These are phyloP conservation scores for Congeria kusceri DNA, from an alignment of 2,888 invertebrate species.

Conservation along the genomic window DNA sequence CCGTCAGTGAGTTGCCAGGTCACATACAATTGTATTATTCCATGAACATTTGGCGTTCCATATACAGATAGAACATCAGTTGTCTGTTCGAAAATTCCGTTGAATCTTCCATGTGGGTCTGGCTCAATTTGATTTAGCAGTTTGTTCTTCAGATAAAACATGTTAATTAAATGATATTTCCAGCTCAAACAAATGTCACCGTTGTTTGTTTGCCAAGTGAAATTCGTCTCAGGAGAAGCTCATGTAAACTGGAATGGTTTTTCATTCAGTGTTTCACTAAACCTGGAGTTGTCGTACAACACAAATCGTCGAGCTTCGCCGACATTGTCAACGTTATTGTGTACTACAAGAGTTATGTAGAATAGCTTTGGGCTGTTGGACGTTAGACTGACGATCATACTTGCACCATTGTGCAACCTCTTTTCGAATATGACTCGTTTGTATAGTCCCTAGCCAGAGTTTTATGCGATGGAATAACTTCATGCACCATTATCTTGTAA, in stretches of 20 bases:
- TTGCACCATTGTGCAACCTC: neutral
- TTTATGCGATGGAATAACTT: neutral
- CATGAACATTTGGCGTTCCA: conserved; percentile 57
- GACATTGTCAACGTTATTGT: conserved; percentile 60
- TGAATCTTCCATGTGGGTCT: conserved; percentile 21
- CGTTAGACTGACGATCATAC: conserved; percentile 6
- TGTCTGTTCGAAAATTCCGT: conserved; percentile 46
- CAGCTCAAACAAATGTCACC: conserved; percentile 54
- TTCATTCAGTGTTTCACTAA: conserved; percentile 4
- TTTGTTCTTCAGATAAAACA: conserved; percentile 19
- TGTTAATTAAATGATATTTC: conserved; percentile 60
- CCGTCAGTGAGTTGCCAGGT: neutral
- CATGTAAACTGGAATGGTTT: conserved; percentile 36
- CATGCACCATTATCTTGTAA: conserved; percentile 23
- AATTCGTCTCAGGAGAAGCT: conserved; percentile 42
- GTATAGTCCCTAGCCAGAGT: neutral
- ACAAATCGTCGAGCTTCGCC: conserved; percentile 57
- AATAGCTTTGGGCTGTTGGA: conserved; percentile 40
- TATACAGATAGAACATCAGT: conserved; percentile 34
- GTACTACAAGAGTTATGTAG: conserved; percentile 50
- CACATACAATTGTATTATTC: conserved; percentile 38
- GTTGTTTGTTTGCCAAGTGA: conserved; percentile 62
- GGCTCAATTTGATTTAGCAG: conserved; percentile 37
- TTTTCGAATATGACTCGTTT: neutral
- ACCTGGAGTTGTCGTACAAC: conserved; percentile 60